Evolutionary conservation across 2,797 vertebrate species (phyloP), one percentile per base, ranked within the genome.

Genomic region (Halcyon smyrnensis): DNA sequence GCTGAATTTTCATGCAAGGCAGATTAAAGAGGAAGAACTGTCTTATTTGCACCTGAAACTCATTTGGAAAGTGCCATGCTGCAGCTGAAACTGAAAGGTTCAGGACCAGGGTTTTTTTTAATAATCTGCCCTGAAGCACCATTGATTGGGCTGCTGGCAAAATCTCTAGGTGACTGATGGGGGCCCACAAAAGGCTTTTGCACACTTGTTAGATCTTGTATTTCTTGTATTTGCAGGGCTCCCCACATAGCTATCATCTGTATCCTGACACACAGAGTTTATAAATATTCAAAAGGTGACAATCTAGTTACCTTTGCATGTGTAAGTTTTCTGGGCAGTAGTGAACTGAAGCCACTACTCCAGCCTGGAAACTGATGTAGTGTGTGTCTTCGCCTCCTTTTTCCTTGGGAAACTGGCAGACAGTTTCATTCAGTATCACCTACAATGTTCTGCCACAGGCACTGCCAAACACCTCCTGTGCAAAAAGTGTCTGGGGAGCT

Each of bases 391-490:
- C 0, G 0, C 15, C 25, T 64, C 25, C 7, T 75, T 94, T 76
- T 93, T 59, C 56, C 39, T 19, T 7, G 11, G 68, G 56, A 93
- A 89, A 56, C 11, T 4, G 36, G n/a, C 27, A 81, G 46, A 41
- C 0, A 21, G 32, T 74, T 92, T 70, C n/a, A 37, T 63, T 37
- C n/a, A 67, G 12, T n/a, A 25, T 17, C 1, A 4, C 14, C 32
- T 46, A 23, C 51, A 36, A 13, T 0, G 0, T 73, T 24, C 68
- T 76, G 9, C 60, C 41, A 39, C 19, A 28, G 0, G 0, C 3
- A 3, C 34, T 71, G 50, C 23, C 17, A 19, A 34, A 48, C 2
- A 5, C 15, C 16, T 64, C 28, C 24, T 21, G 23, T 34, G 51
- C 32, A 69, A 51, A 84, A 73, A 39, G 12, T 24, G n/a, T 23